Evolutionary conservation across 2,888 invertebrate genomes (phyloP).

Genomic region (Rosalia funebris): DNA sequence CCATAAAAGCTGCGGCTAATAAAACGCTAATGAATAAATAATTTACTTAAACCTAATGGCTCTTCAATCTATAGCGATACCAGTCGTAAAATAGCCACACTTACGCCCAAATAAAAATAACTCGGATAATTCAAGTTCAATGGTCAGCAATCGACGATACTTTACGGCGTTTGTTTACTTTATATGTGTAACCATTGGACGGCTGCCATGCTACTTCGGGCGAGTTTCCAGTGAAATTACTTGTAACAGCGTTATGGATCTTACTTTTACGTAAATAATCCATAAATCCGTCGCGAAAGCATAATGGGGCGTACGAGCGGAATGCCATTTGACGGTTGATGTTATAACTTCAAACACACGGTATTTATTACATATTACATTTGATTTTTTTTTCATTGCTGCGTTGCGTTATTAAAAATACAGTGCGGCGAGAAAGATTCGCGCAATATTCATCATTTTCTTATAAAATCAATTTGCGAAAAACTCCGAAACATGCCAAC

Average conservation of each 20-base stretch:
- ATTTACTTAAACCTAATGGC: conserved; percentile 16
- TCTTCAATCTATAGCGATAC: conserved; percentile 9
- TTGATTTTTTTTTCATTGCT: too few species aligned
- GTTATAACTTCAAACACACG: too few species aligned
- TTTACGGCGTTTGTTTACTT: conserved; percentile 29
- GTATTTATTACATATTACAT: too few species aligned
- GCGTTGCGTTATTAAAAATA: too few species aligned
- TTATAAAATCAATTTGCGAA: too few species aligned
- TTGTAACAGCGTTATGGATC: neutral
- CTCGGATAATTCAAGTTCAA: conserved; percentile 36
- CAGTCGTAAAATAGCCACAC: conserved; percentile 3
- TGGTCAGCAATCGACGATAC: conserved; percentile 33
- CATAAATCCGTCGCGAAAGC: neutral
- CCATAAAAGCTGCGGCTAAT: conserved; percentile 14
- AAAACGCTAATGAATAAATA: conserved; percentile 15
- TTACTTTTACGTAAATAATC: conserved; percentile 2
- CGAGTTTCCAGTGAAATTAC: neutral
- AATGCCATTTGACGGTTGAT: too few species aligned
- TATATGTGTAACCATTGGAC: conserved; percentile 27
- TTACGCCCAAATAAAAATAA: conserved; percentile 22
- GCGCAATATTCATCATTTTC: too few species aligned
- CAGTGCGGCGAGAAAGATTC: too few species aligned
- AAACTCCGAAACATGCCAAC: too few species aligned
- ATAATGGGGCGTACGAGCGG: neutral
- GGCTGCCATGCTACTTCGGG: conserved; percentile 25